These are phyloP conservation scores for Fragum fragum DNA, from an alignment of 2,888 invertebrate genomes.

Conservation along the genomic window DNA sequence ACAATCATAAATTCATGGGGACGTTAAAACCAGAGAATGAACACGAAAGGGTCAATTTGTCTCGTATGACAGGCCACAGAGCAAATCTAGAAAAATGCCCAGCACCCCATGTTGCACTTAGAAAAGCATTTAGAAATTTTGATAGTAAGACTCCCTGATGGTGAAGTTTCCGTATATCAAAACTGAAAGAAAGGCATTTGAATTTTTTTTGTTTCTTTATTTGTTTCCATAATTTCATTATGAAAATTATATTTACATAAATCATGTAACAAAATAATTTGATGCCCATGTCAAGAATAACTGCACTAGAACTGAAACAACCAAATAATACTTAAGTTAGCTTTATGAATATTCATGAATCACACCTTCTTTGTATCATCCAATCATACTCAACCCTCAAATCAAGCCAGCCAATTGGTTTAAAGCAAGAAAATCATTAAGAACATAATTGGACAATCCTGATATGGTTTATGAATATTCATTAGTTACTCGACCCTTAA, in stretches of 20 bases:
- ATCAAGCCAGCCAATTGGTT: slow-evolving; percentile 68
- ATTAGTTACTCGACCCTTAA: neutral
- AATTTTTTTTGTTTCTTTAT: neutral
- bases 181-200: no score
- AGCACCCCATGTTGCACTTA: no score
- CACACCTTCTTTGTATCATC: slow-evolving; percentile 46
- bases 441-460: slow-evolving; percentile 64
- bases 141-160: no score
- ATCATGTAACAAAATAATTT: neutral
- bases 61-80: no score
- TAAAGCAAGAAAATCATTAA: slow-evolving; percentile 68
- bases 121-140: no score
- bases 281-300: neutral
- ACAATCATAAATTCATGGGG: no score
- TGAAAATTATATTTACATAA: neutral
- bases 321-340: neutral
- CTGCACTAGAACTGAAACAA: neutral
- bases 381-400: slow-evolving; percentile 69
- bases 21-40: no score
- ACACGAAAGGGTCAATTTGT: no score
- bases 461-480: slow-evolving; percentile 14
- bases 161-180: no score
- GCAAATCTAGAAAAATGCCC: no score
- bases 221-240: slow-evolving; percentile 1
- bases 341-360: slow-evolving; percentile 13